A percentile compares a stretch with the other conserved stretches of the same genome.
Conservation (phyloP, 2,797 vertebrate species). For the Trematomus bernacchii region DNA sequence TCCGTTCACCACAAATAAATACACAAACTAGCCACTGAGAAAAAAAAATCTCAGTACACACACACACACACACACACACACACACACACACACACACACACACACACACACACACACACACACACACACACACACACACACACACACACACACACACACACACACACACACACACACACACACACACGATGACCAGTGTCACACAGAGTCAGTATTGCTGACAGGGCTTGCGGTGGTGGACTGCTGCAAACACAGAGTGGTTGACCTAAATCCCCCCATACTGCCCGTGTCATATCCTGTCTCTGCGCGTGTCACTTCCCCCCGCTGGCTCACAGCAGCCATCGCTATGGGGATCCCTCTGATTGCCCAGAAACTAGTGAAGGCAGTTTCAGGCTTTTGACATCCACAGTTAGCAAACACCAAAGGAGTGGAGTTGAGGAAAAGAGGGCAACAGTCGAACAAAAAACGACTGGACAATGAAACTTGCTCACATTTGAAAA, state of each 20-base stretch:
- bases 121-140: conserved; percentile 6
- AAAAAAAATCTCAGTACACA: neutral
- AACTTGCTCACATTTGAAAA: neutral
- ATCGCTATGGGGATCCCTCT: conserved; percentile 47
- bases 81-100: conserved; percentile 19
- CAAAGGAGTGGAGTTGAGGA: conserved; percentile 33
- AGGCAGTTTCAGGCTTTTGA: conserved; percentile 24
- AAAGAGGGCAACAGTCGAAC: conserved; percentile 2
- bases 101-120: conserved; percentile 26
- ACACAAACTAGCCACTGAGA: neutral
- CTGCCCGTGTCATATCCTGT: conserved; percentile 78
- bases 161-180: conserved; percentile 18
- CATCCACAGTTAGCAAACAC: conserved; percentile 39
- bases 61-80: conserved; percentile 27
- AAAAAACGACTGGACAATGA: no score
- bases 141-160: conserved; percentile 9
- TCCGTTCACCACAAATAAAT: conserved; percentile 35
- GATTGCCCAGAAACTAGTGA: conserved; percentile 48
- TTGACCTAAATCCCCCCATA: conserved; percentile 76
- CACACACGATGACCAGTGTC: conserved; percentile 49
- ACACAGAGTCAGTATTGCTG: conserved; percentile 68
- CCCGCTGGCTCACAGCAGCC: conserved; percentile 66
- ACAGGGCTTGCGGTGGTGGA: conserved; percentile 63
- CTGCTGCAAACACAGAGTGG: conserved; percentile 63
- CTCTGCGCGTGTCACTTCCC: conserved; percentile 72